Evolutionary conservation across 2,797 vertebrate species (phyloP).

Genomic region (Oreochromis mossambicus): DNA sequence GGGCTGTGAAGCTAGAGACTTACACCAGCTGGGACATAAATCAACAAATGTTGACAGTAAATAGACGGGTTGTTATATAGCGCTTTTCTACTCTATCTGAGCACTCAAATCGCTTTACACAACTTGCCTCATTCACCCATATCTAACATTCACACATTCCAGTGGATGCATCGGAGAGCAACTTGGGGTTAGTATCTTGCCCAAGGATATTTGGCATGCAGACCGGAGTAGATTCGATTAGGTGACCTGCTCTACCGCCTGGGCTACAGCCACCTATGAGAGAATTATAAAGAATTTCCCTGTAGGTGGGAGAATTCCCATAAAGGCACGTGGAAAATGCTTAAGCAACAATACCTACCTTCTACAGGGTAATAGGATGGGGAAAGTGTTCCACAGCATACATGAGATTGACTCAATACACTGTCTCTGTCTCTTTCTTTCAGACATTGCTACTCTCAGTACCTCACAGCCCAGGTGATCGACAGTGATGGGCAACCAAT

Average conservation of each 20-base stretch:
- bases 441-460: slow-evolving; percentile 78
- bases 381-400: background rate
- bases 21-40: no score
- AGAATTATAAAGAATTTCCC: no score
- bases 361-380: background rate
- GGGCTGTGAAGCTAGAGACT: no score
- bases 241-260: no score
- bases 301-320: background rate
- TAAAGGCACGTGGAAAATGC: background rate
- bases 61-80: background rate
- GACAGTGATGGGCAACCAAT: slow-evolving; percentile 53
- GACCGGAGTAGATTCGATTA: no score
- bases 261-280: no score
- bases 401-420: background rate
- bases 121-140: background rate
- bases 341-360: background rate
- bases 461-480: slow-evolving; percentile 66
- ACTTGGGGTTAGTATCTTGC: background rate
- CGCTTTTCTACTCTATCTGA: background rate
- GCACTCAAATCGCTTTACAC: fast-evolving
- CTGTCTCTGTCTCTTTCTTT: background rate
- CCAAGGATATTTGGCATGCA: fast-evolving
- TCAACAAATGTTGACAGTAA: background rate
- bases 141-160: background rate
- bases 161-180: background rate